Conservation (phyloP, 1,140 invertebrate genomes). For the Lysiphlebus fabarum region DNA sequence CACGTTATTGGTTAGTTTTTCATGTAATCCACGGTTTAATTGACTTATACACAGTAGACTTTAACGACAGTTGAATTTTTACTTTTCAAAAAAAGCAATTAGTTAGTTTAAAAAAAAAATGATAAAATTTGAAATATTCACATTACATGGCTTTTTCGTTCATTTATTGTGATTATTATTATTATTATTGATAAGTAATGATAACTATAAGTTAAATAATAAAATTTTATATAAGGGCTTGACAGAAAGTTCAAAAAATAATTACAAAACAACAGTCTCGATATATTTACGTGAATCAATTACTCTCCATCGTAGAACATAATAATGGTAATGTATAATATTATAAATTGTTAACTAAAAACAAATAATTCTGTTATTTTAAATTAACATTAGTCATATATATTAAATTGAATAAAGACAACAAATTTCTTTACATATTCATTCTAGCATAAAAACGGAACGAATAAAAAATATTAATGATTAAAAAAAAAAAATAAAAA, state of each 20-base stretch:
- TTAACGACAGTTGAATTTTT: too few species aligned
- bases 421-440: slow-evolving; percentile 17
- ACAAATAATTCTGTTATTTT: slow-evolving; percentile 43
- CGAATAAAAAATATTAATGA: too few species aligned
- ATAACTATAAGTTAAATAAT: not conserved
- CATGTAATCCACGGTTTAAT: too few species aligned
- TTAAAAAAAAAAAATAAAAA: too few species aligned
- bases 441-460: too few species aligned
- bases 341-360: slow-evolving; percentile 37
- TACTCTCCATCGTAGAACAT: slow-evolving; percentile 7
- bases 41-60: too few species aligned
- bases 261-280: slow-evolving; percentile 9
- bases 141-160: slow-evolving; percentile 17
- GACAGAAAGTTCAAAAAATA: not conserved
- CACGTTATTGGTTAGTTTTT: not conserved
- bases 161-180: too few species aligned
- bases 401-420: slow-evolving; percentile 46
- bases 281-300: not conserved
- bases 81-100: too few species aligned
- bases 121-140: slow-evolving; percentile 10
- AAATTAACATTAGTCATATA: slow-evolving; percentile 43
- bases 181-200: too few species aligned
- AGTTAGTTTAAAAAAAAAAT: not conserved
- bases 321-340: slow-evolving; percentile 23
- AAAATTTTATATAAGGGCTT: not conserved